Evolutionary conservation across 2,888 invertebrate species (phyloP), one percentile per base, ranked within the genome.

Genomic region (Gastracanthus pulcherrimus): DNA sequence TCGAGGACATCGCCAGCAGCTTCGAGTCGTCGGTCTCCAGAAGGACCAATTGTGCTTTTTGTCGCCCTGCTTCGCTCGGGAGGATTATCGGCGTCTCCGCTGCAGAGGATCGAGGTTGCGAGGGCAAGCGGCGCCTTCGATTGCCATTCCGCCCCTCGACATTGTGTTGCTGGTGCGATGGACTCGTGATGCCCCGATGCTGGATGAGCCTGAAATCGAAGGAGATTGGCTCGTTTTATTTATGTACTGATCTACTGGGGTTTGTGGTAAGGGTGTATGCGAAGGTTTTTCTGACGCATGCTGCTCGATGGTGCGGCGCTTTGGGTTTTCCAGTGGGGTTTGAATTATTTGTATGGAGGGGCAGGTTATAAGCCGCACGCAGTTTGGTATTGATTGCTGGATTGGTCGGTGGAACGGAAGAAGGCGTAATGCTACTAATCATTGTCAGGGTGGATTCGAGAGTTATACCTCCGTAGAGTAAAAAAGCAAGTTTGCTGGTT

Each of bases 1-100:
- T 66, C 66, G 72, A 55, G 55, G 26, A 67, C 79, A 79, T 79
- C 34, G 72, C 66, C 72, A n/a, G 16, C 45, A 58, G n/a, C n/a
- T n/a, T n/a, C 19, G 45, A 9, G 5, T 0, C 16, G 19, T 9
- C 34, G 45, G 45, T 5, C 13, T 13, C 16, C 45, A 45, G 16
- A 45, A 45, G 45, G 45, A 34, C 38, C 48, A 60, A 7, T 19
- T 41, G 41, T 26, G 13, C 31, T 34, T 23, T 31, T 38, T 26
- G 3, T 11, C 31, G 16, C 5, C 0, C 23, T 31, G 11, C 31
- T 66, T 48, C 13, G n/a, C n/a, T 51, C 1, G 19, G 5, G n/a
- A 29, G 31, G 45, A 67, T 67, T 67, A 67, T 45, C 29, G 45
- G 23, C 29, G n/a, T 7, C n/a, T 19, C 26, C 13, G 55, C 26